These are phyloP conservation scores for Papilio helenus DNA, from an alignment of 1,140 invertebrate species.

Conservation along the genomic window DNA sequence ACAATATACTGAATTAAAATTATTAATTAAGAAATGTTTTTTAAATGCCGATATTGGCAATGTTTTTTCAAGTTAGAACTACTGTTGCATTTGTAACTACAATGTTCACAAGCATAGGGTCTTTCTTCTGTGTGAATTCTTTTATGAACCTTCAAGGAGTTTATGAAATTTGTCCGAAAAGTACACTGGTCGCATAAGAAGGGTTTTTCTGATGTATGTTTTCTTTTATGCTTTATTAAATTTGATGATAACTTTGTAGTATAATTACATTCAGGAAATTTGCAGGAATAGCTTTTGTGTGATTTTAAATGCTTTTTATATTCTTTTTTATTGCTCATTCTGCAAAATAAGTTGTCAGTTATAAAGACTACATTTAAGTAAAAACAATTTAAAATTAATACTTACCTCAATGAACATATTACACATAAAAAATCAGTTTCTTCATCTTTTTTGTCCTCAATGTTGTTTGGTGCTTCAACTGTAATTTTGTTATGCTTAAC, in stretches of 20 bases:
- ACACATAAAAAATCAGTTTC: conserved; percentile 30
- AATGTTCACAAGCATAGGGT: conserved; percentile 73
- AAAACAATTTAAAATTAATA: conserved; percentile 21
- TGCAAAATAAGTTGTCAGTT: conserved; percentile 47
- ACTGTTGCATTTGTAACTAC: conserved; percentile 78
- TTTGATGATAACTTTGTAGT: conserved; percentile 66
- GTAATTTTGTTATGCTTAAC: conserved; percentile 25
- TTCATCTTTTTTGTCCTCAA: conserved; percentile 16
- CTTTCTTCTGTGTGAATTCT: conserved; percentile 73
- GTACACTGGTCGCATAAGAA: conserved; percentile 89
- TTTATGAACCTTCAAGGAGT: conserved; percentile 76
- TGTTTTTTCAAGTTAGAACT: conserved; percentile 82
- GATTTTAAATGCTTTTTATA: conserved; percentile 42
- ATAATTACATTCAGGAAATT: conserved; percentile 62
- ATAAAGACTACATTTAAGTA: conserved; percentile 12
- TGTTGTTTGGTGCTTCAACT: conserved; percentile 35
- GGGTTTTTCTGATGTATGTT: conserved; percentile 84
- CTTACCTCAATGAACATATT: conserved; percentile 42
- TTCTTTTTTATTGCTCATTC: conserved; percentile 43
- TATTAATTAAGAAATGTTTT: conserved; percentile 32
- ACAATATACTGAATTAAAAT: not conserved
- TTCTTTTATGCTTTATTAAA: conserved; percentile 71
- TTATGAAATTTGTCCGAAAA: conserved; percentile 76
- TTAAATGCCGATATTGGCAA: conserved; percentile 63
- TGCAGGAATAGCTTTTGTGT: conserved; percentile 54